Conservation (phyloP, 2,888 invertebrate genomes). For the Eristalinus sepulchralis region DNA sequence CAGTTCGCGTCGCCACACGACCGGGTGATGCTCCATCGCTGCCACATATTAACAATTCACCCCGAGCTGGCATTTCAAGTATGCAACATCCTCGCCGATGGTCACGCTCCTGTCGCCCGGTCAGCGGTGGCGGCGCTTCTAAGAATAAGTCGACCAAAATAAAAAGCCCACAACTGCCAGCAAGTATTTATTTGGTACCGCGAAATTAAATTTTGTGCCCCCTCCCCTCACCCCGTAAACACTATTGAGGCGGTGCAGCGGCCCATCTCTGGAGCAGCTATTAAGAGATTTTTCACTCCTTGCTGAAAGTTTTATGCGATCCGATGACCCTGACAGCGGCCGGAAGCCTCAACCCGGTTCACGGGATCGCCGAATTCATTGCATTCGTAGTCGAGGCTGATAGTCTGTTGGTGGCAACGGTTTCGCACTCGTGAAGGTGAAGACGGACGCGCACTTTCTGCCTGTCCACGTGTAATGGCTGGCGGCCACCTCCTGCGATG, state of each 20-base stretch:
- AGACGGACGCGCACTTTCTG: constrained; percentile 55
- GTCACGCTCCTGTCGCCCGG: background rate
- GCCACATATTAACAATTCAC: constrained; percentile 67
- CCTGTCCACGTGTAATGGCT: constrained; percentile 39
- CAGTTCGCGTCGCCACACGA: background rate
- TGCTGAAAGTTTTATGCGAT: constrained; percentile 71
- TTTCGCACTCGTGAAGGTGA: constrained; percentile 15
- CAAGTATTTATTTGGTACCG: constrained; percentile 69
- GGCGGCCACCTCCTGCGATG: constrained; percentile 42
- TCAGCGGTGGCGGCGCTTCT: constrained; percentile 5
- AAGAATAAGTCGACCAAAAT: constrained; percentile 66
- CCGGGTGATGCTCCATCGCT: constrained; percentile 10
- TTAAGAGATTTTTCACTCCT: constrained; percentile 71
- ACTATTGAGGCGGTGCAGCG: constrained; percentile 5
- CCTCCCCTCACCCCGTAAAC: constrained; percentile 57
- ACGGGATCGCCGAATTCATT: constrained; percentile 45
- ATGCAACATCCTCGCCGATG: constrained; percentile 27
- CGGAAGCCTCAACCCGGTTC: constrained; percentile 40
- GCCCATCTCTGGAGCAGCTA: constrained; percentile 47
- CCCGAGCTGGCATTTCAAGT: constrained; percentile 61
- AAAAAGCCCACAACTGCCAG: constrained; percentile 35
- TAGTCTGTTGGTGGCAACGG: constrained; percentile 1
- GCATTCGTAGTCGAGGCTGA: constrained; percentile 58
- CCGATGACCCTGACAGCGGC: constrained; percentile 60
- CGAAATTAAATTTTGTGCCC: constrained; percentile 69